Base-by-base conservation (phyloP, 2,888 invertebrate species). In the Strigamia crassipes region DNA sequence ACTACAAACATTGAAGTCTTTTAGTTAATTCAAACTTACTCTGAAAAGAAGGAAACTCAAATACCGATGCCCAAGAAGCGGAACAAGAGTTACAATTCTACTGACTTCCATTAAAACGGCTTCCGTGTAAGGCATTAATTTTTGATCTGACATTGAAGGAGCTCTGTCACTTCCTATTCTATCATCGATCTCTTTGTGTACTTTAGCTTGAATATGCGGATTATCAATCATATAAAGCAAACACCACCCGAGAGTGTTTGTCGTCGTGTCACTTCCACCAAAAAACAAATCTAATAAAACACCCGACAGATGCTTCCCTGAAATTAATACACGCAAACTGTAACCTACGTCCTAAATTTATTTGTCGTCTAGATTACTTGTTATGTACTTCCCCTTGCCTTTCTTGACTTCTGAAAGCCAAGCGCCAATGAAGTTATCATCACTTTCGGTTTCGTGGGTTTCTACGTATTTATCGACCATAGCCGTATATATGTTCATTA, bases 91-190 rank as follows among this genome's bases (percentile, higher is more conserved):
- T 9, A 66, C 66, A 66, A 66, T 66, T 31, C 66, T 66, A 27
- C 27, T 66, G 10, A 66, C 66, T 66, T 66, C 66, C 66, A 27
- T 66, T 4, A 66, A 13, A 8, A 23, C 23, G 3, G 66, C 66
- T 66, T 66, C 66, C 8, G 66, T 66, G 66, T 66, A 66, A 6
- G 66, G 66, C 66, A 66, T 66, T 9, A 66, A 27, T 27, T 66
- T 66, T 13, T 66, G 66, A 66, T 66, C 66, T 23, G 66, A 1
- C 31, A 66, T 23, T 13, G 66, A 27, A 2, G 66, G 66, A 9
- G 5, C 23, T 66, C 66, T 66, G 3, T 66, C 66, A 13, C 15
- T 66, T 23, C 66, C 66, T 27, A 66, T 66, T 27, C 23, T 27
- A 3, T 66, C 31, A 27, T 66, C 66, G 1, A 66, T 66, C 27